Percentiles rank a stretch among this genome's conserved stretches.
Conservation (phyloP, 2,888 invertebrate species). For the Autographa gamma region DNA sequence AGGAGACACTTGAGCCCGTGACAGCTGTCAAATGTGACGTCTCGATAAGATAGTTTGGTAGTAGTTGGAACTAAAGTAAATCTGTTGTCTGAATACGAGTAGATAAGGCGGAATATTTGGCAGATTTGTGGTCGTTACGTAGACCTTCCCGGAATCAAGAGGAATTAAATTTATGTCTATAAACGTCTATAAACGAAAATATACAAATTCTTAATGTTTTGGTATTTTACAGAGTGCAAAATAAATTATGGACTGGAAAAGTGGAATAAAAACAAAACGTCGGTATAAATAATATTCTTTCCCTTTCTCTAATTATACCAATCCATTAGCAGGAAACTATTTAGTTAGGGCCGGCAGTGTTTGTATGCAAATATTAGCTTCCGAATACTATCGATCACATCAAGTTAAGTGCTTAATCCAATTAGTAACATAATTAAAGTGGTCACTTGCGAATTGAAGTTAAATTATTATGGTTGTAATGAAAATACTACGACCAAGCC, state of each 20-base stretch:
- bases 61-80: not conserved
- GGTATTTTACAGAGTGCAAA: not conserved
- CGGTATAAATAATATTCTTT: not conserved
- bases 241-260: not conserved
- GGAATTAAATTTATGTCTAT: not conserved
- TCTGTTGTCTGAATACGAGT: not conserved
- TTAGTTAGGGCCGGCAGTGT: slow-evolving; percentile 41
- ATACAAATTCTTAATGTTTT: not conserved
- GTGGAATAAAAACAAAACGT: not conserved
- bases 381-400: slow-evolving; percentile 36
- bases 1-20: slow-evolving; percentile 9
- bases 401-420: slow-evolving; percentile 23
- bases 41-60: slow-evolving; percentile 32
- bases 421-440: slow-evolving; percentile 23
- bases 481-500: not conserved
- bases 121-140: not conserved
- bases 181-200: not conserved
- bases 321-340: slow-evolving; percentile 48
- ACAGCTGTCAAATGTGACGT: slow-evolving; percentile 22
- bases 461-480: not conserved
- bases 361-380: slow-evolving; percentile 54
- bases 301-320: slow-evolving; percentile 29
- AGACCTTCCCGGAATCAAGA: too few species aligned
- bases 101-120: not conserved
- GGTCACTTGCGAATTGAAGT: not conserved